Conservation (phyloP, 1,140 invertebrate species). For the Cyclargus thomasi region DNA sequence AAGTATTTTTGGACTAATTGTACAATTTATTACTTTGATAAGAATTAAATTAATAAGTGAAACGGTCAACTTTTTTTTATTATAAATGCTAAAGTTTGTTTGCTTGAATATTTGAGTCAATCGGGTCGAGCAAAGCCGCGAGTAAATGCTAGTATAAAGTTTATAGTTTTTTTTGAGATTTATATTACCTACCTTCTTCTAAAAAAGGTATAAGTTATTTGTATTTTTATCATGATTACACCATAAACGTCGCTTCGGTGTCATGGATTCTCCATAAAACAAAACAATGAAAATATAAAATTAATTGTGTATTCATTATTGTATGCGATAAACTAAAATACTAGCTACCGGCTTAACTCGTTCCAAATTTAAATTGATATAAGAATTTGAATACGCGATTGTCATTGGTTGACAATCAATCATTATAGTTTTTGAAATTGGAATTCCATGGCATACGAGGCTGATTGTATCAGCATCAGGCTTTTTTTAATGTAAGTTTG, state of each 20-base stretch:
- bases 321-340: conserved; percentile 54
- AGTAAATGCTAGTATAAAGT: too few relatives aligned
- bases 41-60: conserved; percentile 3
- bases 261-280: conserved; percentile 5
- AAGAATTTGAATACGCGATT: conserved; percentile 71
- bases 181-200: neutral
- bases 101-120: too few relatives aligned
- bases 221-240: neutral
- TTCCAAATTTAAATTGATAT: conserved; percentile 67
- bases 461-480: conserved; percentile 57
- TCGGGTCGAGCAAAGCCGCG: too few relatives aligned
- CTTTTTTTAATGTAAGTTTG: conserved; percentile 27
- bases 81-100: too few relatives aligned
- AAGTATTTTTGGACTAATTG: neutral
- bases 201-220: neutral
- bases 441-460: conserved; percentile 63
- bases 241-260: neutral
- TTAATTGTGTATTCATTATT: conserved; percentile 57
- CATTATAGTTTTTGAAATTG: conserved; percentile 73
- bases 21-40: neutral
- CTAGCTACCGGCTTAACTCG: conserved; percentile 57
- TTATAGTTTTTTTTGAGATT: too few relatives aligned
- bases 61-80: too few relatives aligned
- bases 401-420: conserved; percentile 74
- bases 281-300: conserved; percentile 33